These are phyloP conservation scores for Temnothorax curvispinosus DNA, from an alignment of 1,140 invertebrate genomes.

Conservation along the genomic window DNA sequence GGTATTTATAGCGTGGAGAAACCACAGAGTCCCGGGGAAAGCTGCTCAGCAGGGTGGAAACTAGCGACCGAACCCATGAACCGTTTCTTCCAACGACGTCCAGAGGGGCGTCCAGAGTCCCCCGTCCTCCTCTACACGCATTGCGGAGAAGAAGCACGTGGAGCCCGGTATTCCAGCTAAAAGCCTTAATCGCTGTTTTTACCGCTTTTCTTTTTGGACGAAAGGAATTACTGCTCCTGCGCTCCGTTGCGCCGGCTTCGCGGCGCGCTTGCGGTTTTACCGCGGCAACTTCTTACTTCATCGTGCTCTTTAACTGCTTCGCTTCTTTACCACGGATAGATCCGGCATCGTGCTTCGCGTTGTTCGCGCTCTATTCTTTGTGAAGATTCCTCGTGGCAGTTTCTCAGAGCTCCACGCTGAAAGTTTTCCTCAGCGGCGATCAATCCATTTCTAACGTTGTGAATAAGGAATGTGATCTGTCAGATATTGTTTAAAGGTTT, in stretches of 20 bases:
- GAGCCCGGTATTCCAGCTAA: slow-evolving; percentile 64
- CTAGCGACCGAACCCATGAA: slow-evolving; percentile 68
- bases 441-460: not conserved
- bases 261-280: slow-evolving; percentile 44
- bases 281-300: slow-evolving; percentile 57
- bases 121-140: slow-evolving; percentile 55
- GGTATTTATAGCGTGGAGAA: slow-evolving; percentile 77
- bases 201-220: slow-evolving; percentile 42
- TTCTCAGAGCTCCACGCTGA: slow-evolving; percentile 14
- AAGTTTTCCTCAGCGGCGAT: slow-evolving; percentile 51
- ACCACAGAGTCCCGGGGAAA: slow-evolving; percentile 69
- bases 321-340: slow-evolving; percentile 46
- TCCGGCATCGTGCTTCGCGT: slow-evolving; percentile 38
- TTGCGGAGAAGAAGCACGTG: slow-evolving; percentile 47
- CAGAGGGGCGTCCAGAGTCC: not conserved
- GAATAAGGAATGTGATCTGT: not conserved
- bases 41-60: slow-evolving; percentile 75
- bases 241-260: slow-evolving; percentile 29
- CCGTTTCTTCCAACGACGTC: slow-evolving; percentile 68
- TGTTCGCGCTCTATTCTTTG: slow-evolving; percentile 10
- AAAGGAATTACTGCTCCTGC: slow-evolving; percentile 64
- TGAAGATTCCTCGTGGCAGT: slow-evolving; percentile 41
- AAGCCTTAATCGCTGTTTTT: slow-evolving; percentile 74
- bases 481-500: not conserved
- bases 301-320: slow-evolving; percentile 51